phyloP scores from a whole-genome alignment of 2,888 invertebrate genomes.

The Andricus curvator region DNA sequence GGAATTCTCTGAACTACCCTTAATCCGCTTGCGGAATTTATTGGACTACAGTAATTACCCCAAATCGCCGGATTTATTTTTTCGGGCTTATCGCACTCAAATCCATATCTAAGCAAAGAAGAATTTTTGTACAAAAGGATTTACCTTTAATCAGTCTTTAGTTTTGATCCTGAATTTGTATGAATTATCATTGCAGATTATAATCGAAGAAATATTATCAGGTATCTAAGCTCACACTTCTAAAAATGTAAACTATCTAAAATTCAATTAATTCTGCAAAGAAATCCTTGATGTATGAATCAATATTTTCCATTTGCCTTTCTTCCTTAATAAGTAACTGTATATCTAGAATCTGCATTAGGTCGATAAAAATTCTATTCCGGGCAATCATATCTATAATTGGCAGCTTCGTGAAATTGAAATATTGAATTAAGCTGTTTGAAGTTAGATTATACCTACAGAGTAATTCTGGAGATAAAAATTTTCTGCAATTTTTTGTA shows the following conservation, averaged over 20 bases:
- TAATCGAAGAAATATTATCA: background rate
- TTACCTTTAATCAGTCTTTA: background rate
- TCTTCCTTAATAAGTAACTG: background rate
- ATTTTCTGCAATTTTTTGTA: too few species aligned
- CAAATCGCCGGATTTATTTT: background rate
- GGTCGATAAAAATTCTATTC: too few species aligned
- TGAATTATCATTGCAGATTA: too few species aligned
- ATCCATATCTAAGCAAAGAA: background rate
- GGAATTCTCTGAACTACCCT: background rate
- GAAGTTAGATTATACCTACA: too few species aligned
- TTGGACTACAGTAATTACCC: slow-evolving; percentile 6
- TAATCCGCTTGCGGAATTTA: slow-evolving; percentile 2
- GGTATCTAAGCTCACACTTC: background rate
- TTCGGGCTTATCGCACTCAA: background rate
- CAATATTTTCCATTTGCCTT: background rate
- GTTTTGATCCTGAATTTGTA: background rate
- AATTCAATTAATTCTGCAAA: background rate
- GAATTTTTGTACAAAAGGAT: background rate
- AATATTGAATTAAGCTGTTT: too few species aligned
- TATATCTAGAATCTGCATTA: too few species aligned
- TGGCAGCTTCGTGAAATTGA: too few species aligned
- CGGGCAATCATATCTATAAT: too few species aligned
- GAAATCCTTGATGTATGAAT: background rate
- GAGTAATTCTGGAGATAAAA: too few species aligned
- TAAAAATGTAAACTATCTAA: background rate